These are phyloP conservation scores for Limanda limanda DNA, from an alignment of 2,113 vertebrate species.

Conservation along the genomic window DNA sequence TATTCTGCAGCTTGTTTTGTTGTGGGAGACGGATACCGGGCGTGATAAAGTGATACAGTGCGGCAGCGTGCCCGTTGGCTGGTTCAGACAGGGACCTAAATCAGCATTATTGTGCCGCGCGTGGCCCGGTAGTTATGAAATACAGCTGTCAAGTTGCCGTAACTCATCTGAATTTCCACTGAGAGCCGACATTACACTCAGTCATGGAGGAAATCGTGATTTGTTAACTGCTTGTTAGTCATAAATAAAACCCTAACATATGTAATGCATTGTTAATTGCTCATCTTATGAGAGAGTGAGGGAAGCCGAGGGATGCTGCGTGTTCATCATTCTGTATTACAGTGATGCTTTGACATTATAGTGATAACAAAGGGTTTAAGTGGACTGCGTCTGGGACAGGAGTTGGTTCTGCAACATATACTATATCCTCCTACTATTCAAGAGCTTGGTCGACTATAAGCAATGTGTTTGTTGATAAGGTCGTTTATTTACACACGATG, in stretches of 20 bases:
- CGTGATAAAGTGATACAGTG: conserved; percentile 70
- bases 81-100: conserved; percentile 72
- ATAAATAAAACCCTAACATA: conserved; percentile 72
- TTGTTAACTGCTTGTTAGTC: conserved; percentile 74
- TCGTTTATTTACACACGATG: neutral
- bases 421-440: neutral
- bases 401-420: neutral
- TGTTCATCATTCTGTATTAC: conserved; percentile 58
- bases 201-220: conserved; percentile 72
- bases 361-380: conserved; percentile 36
- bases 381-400: conserved; percentile 6
- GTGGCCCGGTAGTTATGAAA: conserved; percentile 68
- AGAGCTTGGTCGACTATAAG: too few species aligned
- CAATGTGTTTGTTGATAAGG: neutral
- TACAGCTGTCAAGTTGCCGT: conserved; percentile 71
- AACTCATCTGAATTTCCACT: conserved; percentile 71
- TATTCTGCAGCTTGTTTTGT: conserved; percentile 78
- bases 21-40: conserved; percentile 71
- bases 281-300: conserved; percentile 54
- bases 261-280: conserved; percentile 76
- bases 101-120: conserved; percentile 72
- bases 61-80: conserved; percentile 55
- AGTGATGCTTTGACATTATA: conserved; percentile 33
- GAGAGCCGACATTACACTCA: conserved; percentile 63
- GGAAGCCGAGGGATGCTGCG: conserved; percentile 33